Percentiles rank a stretch among this genome's conserved stretches.
phyloP scores from a whole-genome alignment of 2,113 vertebrate species.

The Oryctolagus cuniculus region mOryCun1.1 NC_091450.1:26169501-26170000 shows the following conservation, averaged over 20 bases:
- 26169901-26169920: background rate
- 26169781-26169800: background rate
- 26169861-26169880: background rate
- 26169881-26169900: background rate
- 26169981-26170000: background rate
- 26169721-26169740: background rate
- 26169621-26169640: background rate
- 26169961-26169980: background rate
- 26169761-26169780: background rate
- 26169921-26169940: background rate
- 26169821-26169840: background rate
- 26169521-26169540: background rate
- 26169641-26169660: background rate
- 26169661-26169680: background rate
- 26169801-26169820: background rate
- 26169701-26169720: background rate
- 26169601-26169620: background rate
- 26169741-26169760: background rate
- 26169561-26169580: background rate
- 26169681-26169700: background rate
- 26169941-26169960: background rate
- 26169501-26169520: accelerated
- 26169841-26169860: background rate
- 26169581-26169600: background rate
- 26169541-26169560: background rate